Percentiles rank a stretch among this genome's conserved stretches.
phyloP scores from a whole-genome alignment of 2,888 invertebrate species.

The Lapara coniferarum region DNA sequence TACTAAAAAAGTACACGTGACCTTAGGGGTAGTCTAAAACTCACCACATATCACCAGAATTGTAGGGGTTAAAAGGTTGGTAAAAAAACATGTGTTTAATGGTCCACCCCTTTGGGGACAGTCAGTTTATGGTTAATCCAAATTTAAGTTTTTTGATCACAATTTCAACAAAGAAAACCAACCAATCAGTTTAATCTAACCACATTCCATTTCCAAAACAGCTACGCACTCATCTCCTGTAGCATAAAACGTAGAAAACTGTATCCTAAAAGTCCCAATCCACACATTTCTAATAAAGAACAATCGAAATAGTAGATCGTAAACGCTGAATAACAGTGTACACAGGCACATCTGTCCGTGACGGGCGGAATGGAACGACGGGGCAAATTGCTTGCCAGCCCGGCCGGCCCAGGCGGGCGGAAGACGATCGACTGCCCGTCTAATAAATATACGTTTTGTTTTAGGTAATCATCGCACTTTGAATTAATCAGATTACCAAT shows the following conservation, averaged over 20 bases:
- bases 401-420: slow-evolving; percentile 2
- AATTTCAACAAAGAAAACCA: no score
- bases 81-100: no score
- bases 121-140: no score
- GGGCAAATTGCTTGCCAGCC: slow-evolving; percentile 29
- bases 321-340: slow-evolving; percentile 27
- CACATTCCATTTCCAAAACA: not conserved
- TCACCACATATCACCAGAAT: no score
- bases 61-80: no score
- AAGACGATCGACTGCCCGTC: slow-evolving; percentile 26
- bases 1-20: no score
- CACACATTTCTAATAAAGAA: slow-evolving; percentile 27
- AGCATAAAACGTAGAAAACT: slow-evolving; percentile 1
- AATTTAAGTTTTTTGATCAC: no score
- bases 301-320: slow-evolving; percentile 24
- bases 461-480: slow-evolving; percentile 3
- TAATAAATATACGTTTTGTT: slow-evolving; percentile 16
- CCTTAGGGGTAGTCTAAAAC: no score
- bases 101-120: no score
- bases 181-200: not conserved
- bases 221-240: not conserved
- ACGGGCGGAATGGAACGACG: slow-evolving; percentile 28
- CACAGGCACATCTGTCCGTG: slow-evolving; percentile 28
- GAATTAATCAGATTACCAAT: not conserved
- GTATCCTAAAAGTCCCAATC: slow-evolving; percentile 13